Base-by-base conservation (phyloP, 2,113 vertebrate genomes). In the Oncorhynchus mykiss region DNA sequence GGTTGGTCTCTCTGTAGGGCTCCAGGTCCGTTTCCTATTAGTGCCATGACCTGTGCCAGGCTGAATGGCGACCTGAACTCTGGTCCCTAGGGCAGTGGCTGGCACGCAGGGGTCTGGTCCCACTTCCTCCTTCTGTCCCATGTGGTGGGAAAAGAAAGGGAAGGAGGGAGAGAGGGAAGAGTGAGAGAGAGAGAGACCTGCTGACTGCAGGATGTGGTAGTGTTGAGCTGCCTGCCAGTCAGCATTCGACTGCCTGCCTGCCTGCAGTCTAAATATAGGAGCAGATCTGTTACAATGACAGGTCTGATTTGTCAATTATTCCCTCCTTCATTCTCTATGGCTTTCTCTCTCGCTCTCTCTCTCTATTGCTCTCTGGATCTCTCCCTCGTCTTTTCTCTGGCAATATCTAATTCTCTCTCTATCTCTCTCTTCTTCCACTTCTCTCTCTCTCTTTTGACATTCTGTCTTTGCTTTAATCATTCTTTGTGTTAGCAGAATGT, bases 261-360 rank as follows among this genome's bases (percentile, higher is more conserved):
- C 59, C 18, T 62, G n/a, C 4, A 62, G 59, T 62, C 59, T 62
- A 62, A 62, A 62, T 22, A 62, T 62, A 62, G 59, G 16, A 62
- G n/a, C 59, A 22, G 59, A 62, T 62, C 59, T 62, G 59, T 62
- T 62, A 62, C 59, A 62, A 62, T 62, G 59, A 62, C 59, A 62
- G 59, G 59, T 62, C 59, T 62, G 59, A 62, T 62, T 62, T 62
- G 59, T 62, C 59, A 62, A 62, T 62, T 62, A 62, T 62, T 62
- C 59, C n/a, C n/a, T 62, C n/a, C 59, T 22, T 62, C 59, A 45
- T 45, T 62, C 59, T 22, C 39, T 45, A 9, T 45, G 39, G 9
- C 39, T 62, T 18, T 45, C 39, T 45, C 59, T 62, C 39, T 45
- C 8, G 0, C 39, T 11, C 8, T 20, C 16, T 20, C 57, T 60